Evolutionary conservation across 2,113 vertebrate species (phyloP), one percentile per base, ranked within the genome.

Genomic region (Perca schrenkii): DNA sequence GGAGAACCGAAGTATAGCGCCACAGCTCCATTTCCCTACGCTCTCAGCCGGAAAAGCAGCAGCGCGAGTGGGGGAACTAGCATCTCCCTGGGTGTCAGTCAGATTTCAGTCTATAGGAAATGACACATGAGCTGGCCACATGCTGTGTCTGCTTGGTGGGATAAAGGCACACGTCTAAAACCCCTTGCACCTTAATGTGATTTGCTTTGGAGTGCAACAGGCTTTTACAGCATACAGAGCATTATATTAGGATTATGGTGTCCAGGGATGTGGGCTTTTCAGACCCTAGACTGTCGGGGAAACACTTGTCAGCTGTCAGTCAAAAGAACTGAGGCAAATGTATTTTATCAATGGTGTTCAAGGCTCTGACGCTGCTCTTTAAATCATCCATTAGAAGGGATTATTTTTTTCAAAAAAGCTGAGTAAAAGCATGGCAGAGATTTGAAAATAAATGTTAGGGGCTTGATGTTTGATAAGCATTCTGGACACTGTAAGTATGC

Each of bases 151-250:
- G 82, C 90, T 89, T 74, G 65, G 88, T 83, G 83, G 88, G 80
- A 86, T 90, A 78, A 86, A 92, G 79, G 83, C 74, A 85, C 84
- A 80, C 75, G 90, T 91, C 91, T 79, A 75, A 90, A 92, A 89
- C 73, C 73, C 69, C 74, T 81, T 67, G 64, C 79, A 91, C 83
- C 85, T 85, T 90, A 86, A 91, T 92, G 79, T 89, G 82, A 85
- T 90, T 91, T 86, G 58, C 87, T 89, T 94, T 82, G 47, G 68
- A 87, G 78, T 79, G 80, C 86, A 91, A 90, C 80, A 85, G 84
- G 84, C 87, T 79, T 90, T 90, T 76, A 84, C 60, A 71, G 78
- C 36, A 49, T 65, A 74, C 46, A 43, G 79, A 77, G 77, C 72
- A 90, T 89, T 81, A 89, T 81, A 84, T 84, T 64, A 80, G 86